These are phyloP conservation scores for Syngnathus floridae DNA, from an alignment of 2,113 vertebrate species.

Conservation along the genomic window DNA sequence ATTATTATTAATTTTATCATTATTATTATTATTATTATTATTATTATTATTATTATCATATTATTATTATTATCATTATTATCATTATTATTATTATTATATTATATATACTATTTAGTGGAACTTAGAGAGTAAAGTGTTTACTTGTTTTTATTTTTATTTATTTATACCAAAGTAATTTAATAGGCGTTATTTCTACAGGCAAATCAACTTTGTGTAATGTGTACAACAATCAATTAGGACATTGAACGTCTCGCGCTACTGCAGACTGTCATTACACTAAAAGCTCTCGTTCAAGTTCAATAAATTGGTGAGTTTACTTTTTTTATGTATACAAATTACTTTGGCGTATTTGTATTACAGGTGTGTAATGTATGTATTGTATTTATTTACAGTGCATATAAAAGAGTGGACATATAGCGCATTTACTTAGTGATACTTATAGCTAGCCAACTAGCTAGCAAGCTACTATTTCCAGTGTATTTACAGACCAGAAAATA, in stretches of 20 bases:
- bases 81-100: too few species aligned
- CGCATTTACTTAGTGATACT: neutral
- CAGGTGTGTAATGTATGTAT: neutral
- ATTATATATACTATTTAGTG: too few species aligned
- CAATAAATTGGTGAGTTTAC: constrained; percentile 1
- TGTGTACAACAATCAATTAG: neutral
- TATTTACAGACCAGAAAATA: neutral
- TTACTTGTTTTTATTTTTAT: too few species aligned
- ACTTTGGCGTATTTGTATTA: neutral
- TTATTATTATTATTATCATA: too few species aligned
- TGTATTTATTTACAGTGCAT: too few species aligned
- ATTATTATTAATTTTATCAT: too few species aligned
- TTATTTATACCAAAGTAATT: neutral
- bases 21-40: too few species aligned
- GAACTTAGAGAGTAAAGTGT: too few species aligned
- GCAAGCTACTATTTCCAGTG: too few species aligned
- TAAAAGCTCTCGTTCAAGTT: neutral
- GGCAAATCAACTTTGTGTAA: neutral
- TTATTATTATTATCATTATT: too few species aligned
- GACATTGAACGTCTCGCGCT: neutral
- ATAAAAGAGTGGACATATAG: neutral
- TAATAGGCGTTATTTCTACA: neutral
- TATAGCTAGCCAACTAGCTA: neutral
- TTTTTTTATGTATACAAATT: neutral
- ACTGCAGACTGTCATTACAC: neutral